phyloP scores from a whole-genome alignment of 2,888 invertebrate species.

The Alsophila aescularia region DNA sequence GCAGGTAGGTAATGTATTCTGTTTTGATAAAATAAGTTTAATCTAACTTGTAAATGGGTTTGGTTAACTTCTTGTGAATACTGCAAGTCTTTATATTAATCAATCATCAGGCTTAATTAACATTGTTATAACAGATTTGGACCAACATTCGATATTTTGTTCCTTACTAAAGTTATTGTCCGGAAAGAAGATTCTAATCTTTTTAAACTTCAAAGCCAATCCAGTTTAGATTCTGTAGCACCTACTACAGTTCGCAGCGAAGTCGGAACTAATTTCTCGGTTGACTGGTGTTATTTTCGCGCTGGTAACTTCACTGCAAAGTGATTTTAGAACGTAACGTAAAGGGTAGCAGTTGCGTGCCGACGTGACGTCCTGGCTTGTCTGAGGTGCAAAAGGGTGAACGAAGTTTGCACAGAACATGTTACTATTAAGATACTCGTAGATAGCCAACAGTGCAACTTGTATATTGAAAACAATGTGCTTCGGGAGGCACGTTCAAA shows the following conservation, averaged over 20 bases:
- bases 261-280: conserved; percentile 80
- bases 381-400: conserved; percentile 1
- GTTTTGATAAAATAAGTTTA: too few species aligned
- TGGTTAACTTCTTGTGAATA: too few species aligned
- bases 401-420: neutral
- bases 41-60: too few species aligned
- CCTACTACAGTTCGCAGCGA: conserved; percentile 56
- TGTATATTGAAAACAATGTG: too few species aligned
- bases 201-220: conserved; percentile 27
- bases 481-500: too few species aligned
- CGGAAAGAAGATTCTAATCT: conserved; percentile 23
- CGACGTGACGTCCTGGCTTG: conserved; percentile 24
- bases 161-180: neutral
- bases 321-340: conserved; percentile 63
- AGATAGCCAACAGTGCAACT: too few species aligned
- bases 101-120: too few species aligned
- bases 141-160: neutral
- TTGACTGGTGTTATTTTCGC: conserved; percentile 76
- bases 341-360: conserved; percentile 30
- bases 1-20: too few species aligned
- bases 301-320: conserved; percentile 78
- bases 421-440: too few species aligned
- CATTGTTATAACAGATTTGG: too few species aligned
- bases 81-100: too few species aligned
- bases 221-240: conserved; percentile 64